Evolutionary conservation across 2,888 invertebrate genomes (phyloP).

Genomic region (Neoascia interrupta): DNA sequence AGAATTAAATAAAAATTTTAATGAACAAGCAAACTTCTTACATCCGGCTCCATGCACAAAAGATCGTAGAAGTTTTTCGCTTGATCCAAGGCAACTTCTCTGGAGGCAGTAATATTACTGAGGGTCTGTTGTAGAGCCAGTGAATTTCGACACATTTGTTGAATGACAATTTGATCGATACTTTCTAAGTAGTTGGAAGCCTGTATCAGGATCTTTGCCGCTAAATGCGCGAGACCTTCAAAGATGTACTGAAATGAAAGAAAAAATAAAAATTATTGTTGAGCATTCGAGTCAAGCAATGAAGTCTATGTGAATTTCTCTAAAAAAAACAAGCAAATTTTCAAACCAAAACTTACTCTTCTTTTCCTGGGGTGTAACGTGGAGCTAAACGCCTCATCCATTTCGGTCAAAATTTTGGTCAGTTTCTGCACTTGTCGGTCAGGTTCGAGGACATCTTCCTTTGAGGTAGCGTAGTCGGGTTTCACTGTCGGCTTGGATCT

Average conservation of each 20-base stretch:
- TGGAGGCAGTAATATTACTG: conserved; percentile 89
- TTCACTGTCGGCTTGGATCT: conserved; percentile 80
- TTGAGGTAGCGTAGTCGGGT: conserved; percentile 78
- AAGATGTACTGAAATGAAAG: conserved; percentile 87
- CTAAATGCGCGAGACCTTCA: conserved; percentile 90
- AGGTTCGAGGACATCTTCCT: conserved; percentile 88
- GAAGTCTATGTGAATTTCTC: too few species aligned
- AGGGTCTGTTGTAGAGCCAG: conserved; percentile 91
- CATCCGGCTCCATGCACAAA: conserved; percentile 90
- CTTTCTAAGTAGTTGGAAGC: conserved; percentile 88
- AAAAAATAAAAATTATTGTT: conserved; percentile 17
- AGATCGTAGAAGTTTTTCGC: conserved; percentile 94
- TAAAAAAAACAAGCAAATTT: too few species aligned
- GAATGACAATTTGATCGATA: conserved; percentile 90
- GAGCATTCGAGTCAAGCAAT: neutral
- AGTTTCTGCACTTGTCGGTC: conserved; percentile 88
- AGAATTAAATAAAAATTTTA: too few species aligned
- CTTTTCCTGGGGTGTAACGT: conserved; percentile 89
- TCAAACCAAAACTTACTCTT: conserved; percentile 84
- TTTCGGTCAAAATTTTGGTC: conserved; percentile 87
- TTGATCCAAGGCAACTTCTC: conserved; percentile 92
- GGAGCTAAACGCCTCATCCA: conserved; percentile 88
- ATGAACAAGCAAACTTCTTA: too few species aligned
- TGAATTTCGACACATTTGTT: conserved; percentile 92
- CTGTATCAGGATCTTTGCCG: conserved; percentile 89